These are phyloP conservation scores for Xyrauchen texanus DNA, from an alignment of 2,113 vertebrate genomes.

Conservation along the genomic window DNA sequence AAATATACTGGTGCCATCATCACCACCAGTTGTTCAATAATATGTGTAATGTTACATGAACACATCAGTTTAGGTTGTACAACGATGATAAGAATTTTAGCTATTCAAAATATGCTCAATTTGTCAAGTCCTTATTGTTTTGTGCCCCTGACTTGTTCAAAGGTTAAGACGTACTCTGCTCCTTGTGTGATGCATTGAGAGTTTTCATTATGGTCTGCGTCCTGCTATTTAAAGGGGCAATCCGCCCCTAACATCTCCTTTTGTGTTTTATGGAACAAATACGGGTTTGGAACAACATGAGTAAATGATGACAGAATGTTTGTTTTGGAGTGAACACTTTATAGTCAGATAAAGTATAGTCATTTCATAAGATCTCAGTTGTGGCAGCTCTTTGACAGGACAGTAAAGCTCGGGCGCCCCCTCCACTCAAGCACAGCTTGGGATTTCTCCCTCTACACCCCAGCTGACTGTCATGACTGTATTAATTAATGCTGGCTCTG, in stretches of 20 bases:
- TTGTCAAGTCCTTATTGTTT: not conserved
- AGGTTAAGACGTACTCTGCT: not conserved
- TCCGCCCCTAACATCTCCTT: too few species aligned
- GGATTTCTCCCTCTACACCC: constrained; percentile 8
- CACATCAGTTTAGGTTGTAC: not conserved
- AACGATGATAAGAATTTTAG: not conserved
- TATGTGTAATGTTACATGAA: not conserved
- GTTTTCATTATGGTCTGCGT: not conserved
- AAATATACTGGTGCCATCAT: constrained; percentile 13
- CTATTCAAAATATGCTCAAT: not conserved
- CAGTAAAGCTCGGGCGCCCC: not conserved
- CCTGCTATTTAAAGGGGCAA: not conserved
- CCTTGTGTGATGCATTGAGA: not conserved
- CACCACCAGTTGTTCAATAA: not conserved
- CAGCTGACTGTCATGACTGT: constrained; percentile 24
- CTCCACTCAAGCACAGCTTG: not conserved
- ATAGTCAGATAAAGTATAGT: not conserved
- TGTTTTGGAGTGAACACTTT: too few species aligned
- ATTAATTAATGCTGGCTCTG: constrained; percentile 24
- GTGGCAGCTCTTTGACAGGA: not conserved
- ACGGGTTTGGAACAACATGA: too few species aligned
- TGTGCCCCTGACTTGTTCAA: not conserved
- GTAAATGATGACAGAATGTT: too few species aligned
- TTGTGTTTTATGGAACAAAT: too few species aligned
- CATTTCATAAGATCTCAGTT: constrained; percentile 8